Conservation (phyloP, 2,888 invertebrate genomes). For the Chydorus sphaericus region DNA sequence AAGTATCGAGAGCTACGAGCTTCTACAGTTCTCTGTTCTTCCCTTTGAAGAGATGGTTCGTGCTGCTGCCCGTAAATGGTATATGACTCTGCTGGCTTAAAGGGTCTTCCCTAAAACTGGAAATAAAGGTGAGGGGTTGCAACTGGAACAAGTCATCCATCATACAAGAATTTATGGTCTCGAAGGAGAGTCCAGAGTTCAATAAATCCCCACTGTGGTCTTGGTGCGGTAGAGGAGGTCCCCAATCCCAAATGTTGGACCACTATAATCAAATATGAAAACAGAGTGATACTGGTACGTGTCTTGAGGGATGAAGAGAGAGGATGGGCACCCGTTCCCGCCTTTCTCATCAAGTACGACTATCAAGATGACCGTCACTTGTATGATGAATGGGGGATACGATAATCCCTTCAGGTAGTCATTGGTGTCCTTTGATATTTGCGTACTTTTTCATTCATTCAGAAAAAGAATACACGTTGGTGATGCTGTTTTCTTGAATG, state of each 20-base stretch:
- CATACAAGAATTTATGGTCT: not conserved
- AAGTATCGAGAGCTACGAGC: not conserved
- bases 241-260: not conserved
- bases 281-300: not conserved
- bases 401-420: constrained; percentile 6
- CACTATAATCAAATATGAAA: constrained; percentile 2
- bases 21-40: too few species aligned
- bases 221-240: not conserved
- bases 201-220: not conserved
- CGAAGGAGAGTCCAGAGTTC: not conserved
- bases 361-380: not conserved
- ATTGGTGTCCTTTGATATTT: not conserved
- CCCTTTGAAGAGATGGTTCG: too few species aligned
- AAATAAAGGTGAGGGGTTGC: too few species aligned
- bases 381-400: not conserved
- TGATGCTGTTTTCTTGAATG: not conserved
- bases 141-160: too few species aligned
- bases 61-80: too few species aligned
- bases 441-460: not conserved
- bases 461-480: not conserved
- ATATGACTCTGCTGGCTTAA: too few species aligned
- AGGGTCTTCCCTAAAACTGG: too few species aligned
- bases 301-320: not conserved
- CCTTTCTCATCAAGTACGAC: too few species aligned
- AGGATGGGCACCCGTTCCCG: not conserved